These are phyloP conservation scores for Aphodius granarius DNA, from an alignment of 2,888 invertebrate genomes.

Conservation along the genomic window DNA sequence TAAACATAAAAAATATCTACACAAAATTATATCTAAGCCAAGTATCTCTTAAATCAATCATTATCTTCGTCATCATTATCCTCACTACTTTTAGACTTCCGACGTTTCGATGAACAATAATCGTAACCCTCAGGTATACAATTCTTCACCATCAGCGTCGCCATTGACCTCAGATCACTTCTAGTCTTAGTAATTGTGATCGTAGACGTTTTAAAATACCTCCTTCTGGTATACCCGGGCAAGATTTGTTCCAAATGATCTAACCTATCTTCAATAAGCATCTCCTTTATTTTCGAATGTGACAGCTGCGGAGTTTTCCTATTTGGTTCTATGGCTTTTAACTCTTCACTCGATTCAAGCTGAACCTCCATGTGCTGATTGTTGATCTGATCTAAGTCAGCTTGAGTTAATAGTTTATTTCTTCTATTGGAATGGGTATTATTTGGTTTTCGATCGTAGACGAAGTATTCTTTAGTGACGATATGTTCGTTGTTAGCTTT, in stretches of 20 bases:
- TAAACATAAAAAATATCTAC: neutral
- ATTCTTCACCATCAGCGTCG: slow-evolving; percentile 50
- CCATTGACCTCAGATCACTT: slow-evolving; percentile 44
- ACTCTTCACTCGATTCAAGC: slow-evolving; percentile 39
- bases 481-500: slow-evolving; percentile 38
- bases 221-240: slow-evolving; percentile 48
- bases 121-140: slow-evolving; percentile 49
- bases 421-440: slow-evolving; percentile 6
- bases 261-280: slow-evolving; percentile 50
- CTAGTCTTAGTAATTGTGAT: slow-evolving; percentile 50
- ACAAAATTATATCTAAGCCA: neutral
- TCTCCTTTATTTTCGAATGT: slow-evolving; percentile 38
- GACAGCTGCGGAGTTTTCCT: slow-evolving; percentile 41
- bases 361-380: neutral
- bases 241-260: slow-evolving; percentile 50
- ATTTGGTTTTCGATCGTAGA: slow-evolving; percentile 30
- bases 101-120: slow-evolving; percentile 41
- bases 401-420: slow-evolving; percentile 13
- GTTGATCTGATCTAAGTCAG: neutral
- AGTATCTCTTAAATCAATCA: neutral
- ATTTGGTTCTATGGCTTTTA: slow-evolving; percentile 28
- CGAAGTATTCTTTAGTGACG: slow-evolving; percentile 48
- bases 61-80: slow-evolving; percentile 7
- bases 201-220: slow-evolving; percentile 48
- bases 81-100: slow-evolving; percentile 15